Evolutionary conservation across 2,888 invertebrate genomes (phyloP).

Genomic region (Lasioglossum marginatum): DNA sequence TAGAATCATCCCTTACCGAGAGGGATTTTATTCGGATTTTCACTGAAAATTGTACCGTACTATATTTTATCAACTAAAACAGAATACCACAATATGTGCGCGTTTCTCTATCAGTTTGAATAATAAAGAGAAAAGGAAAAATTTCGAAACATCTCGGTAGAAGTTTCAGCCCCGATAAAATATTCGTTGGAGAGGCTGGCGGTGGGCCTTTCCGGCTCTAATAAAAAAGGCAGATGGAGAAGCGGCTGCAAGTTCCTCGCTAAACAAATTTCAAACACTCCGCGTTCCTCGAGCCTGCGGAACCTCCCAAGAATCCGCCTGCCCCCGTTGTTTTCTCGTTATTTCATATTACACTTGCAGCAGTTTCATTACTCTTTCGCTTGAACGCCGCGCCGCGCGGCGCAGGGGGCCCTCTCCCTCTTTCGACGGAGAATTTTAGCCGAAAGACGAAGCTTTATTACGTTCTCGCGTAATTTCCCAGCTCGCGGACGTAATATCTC

Average conservation of each 20-base stretch:
- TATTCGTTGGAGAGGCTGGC: conserved; percentile 20
- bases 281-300: conserved; percentile 24
- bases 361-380: conserved; percentile 64
- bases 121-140: not conserved
- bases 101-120: too few relatives aligned
- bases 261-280: conserved; percentile 58
- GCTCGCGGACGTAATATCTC: conserved; percentile 16
- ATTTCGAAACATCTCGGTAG: conserved; percentile 35
- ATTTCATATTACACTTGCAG: conserved; percentile 63
- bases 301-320: conserved; percentile 34
- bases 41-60: too few relatives aligned
- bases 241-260: conserved; percentile 41
- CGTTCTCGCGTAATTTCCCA: conserved; percentile 50
- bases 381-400: not conserved
- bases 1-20: too few relatives aligned
- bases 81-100: too few relatives aligned
- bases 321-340: conserved; percentile 52
- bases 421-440: conserved; percentile 32
- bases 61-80: too few relatives aligned
- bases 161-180: conserved; percentile 30
- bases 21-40: too few relatives aligned
- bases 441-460: conserved; percentile 55
- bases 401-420: conserved; percentile 13
- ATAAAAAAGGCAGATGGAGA: conserved; percentile 42
- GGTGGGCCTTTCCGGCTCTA: conserved; percentile 7